These are phyloP conservation scores for Aricia agestis DNA, from an alignment of 1,140 invertebrate species.

Conservation along the genomic window DNA sequence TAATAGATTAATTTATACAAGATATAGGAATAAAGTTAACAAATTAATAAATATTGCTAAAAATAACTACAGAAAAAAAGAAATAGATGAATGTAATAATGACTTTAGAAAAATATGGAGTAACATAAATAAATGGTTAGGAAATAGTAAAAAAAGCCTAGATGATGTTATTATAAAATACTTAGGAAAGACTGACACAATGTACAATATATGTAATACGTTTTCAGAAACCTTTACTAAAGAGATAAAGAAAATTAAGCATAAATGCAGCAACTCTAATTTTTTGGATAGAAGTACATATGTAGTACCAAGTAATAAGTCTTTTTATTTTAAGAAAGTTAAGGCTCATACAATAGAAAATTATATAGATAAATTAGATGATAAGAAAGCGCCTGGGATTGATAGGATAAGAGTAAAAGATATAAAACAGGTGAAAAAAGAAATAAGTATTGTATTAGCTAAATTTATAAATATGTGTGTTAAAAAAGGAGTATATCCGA, in stretches of 20 bases:
- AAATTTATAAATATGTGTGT: constrained; percentile 31
- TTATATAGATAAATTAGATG: constrained; percentile 22
- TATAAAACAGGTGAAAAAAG: constrained; percentile 27
- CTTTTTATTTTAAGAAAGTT: constrained; percentile 25
- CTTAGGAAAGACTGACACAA: constrained; percentile 18
- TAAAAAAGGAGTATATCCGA: constrained; percentile 18
- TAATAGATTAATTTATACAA: constrained; percentile 23
- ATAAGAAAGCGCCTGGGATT: constrained; percentile 24
- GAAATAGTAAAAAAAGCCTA: constrained; percentile 15
- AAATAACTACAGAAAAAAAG: constrained; percentile 12
- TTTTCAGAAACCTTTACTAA: constrained; percentile 25
- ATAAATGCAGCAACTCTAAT: constrained; percentile 20
- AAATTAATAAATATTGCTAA: constrained; percentile 23
- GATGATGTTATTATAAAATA: constrained; percentile 24
- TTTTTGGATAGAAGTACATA: constrained; percentile 24
- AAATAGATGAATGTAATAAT: constrained; percentile 24
- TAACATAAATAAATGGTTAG: constrained; percentile 28
- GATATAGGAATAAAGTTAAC: constrained; percentile 24
- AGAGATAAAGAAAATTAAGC: constrained; percentile 24
- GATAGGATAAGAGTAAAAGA: constrained; percentile 31
- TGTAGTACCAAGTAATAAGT: constrained; percentile 19
- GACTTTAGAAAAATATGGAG: constrained; percentile 29
- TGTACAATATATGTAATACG: constrained; percentile 22
- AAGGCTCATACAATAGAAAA: constrained; percentile 14
- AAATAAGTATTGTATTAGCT: constrained; percentile 24